These are phyloP conservation scores for Pionites leucogaster DNA, from an alignment of 2,113 vertebrate genomes.

Conservation along the genomic window DNA sequence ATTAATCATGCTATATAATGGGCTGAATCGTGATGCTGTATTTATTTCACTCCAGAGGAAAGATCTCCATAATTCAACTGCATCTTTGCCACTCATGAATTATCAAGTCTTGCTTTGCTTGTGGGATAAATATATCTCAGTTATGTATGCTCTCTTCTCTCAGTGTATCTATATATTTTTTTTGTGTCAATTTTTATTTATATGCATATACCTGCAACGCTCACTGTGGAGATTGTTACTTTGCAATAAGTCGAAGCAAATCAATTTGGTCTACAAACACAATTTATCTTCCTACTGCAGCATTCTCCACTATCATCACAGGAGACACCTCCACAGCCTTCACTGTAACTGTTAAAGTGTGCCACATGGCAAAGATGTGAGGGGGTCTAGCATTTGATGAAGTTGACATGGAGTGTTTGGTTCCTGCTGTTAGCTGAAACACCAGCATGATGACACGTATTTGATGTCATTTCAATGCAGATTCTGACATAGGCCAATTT, in stretches of 20 bases:
- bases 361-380: slow-evolving; percentile 48
- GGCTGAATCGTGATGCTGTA: slow-evolving; percentile 48
- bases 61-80: slow-evolving; percentile 67
- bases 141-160: slow-evolving; percentile 70
- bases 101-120: slow-evolving; percentile 67
- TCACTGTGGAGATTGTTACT: slow-evolving; percentile 70
- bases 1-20: slow-evolving; percentile 50
- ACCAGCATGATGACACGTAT: slow-evolving; percentile 61
- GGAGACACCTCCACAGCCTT: slow-evolving; percentile 18
- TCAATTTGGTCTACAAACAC: slow-evolving; percentile 60
- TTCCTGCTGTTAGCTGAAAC: slow-evolving; percentile 57
- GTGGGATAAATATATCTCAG: slow-evolving; percentile 75
- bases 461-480: slow-evolving; percentile 77
- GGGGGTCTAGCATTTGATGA: slow-evolving; percentile 67
- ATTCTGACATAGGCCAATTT: slow-evolving; percentile 81
- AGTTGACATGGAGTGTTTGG: slow-evolving; percentile 61
- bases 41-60: slow-evolving; percentile 74
- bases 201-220: slow-evolving; percentile 61
- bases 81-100: slow-evolving; percentile 74
- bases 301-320: slow-evolving; percentile 18
- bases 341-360: slow-evolving; percentile 9
- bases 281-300: slow-evolving; percentile 52
- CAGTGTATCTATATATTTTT: slow-evolving; percentile 67
- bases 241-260: slow-evolving; percentile 66
- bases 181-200: slow-evolving; percentile 72